Conservation (phyloP, 2,797 vertebrate genomes). For the Delichon dasypus region DNA sequence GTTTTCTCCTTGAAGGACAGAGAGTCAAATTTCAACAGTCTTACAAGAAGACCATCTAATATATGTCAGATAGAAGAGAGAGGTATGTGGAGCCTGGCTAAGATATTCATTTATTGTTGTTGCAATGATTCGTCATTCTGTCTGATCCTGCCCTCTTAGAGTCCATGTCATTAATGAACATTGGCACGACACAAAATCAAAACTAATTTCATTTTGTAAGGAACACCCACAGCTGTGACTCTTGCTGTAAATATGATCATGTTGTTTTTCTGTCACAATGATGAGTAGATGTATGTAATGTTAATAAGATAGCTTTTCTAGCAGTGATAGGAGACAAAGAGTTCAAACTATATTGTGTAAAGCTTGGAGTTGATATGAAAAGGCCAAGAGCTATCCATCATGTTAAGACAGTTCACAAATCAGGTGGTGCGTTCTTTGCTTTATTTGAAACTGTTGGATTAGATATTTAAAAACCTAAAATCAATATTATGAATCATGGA, state of each 20-base stretch:
- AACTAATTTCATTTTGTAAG: constrained; percentile 73
- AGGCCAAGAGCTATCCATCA: background rate
- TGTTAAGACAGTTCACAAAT: background rate
- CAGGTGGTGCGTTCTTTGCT: background rate
- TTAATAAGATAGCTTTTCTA: constrained; percentile 52
- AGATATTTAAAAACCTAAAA: background rate
- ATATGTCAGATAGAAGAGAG: background rate
- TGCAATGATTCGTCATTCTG: constrained; percentile 44
- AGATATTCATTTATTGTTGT: background rate
- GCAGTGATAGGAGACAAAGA: background rate
- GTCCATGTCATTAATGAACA: constrained; percentile 64
- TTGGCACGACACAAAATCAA: constrained; percentile 76
- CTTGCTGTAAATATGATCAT: constrained; percentile 67
- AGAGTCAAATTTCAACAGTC: background rate
- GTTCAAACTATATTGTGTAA: background rate
- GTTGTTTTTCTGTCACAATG: constrained; percentile 62
- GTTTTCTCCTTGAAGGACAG: background rate
- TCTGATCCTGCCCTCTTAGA: constrained; percentile 34
- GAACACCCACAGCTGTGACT: constrained; percentile 69
- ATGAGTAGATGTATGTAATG: constrained; percentile 19
- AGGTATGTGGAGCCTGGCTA: background rate
- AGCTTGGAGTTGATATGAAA: background rate
- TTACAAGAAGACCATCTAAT: background rate
- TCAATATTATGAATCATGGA: background rate
- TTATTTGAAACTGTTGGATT: background rate